Evolutionary conservation across 2,797 vertebrate genomes (phyloP), one percentile per base, ranked within the genome.

Genomic region (Nannoperca obscura): DNA sequence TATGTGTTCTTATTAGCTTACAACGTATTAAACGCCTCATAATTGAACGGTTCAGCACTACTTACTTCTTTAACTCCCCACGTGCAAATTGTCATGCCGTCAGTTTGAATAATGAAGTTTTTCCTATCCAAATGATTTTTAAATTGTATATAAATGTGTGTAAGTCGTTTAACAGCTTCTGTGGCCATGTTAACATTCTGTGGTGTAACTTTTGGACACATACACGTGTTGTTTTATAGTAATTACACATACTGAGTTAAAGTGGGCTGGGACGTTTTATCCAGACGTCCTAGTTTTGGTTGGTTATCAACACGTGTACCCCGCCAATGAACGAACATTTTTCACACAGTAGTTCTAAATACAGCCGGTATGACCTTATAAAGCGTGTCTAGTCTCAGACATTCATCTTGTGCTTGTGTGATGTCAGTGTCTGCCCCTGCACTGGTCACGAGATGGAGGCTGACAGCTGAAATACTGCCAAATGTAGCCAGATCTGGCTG

Each of bases 391-490:
- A 10, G 55, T 1, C 7, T 30, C 22, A 22, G 32, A 24, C 14
- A 8, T 11, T 40, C 6, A 15, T 12, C 32, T 2, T 42, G 42
- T 30, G 49, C 12, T 38, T 9, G 15, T 47, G 49, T 57, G 19
- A n/a, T 42, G 54, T 19, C 22, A 57, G 44, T 58, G 34, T 62
- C 3, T 49, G 49, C 52, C 57, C 42, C 71, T 53, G 57, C n/a
- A 44, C 66, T 20, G 66, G 34, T 84, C 74, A 80, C 73, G 19
- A 60, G 78, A 83, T 58, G 57, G 30, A 44, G 15, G 61, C 63
- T 89, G 91, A 93, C 93, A 93, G 91, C 91, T 94, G 93, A 87
- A 36, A 52, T 42, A 19, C 27, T 50, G 67, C 62, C 50, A 58
- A 71, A 55, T 61, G 54, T 10, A 30, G 59, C 73, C 74, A 76